phyloP scores from a whole-genome alignment of 2,113 vertebrate genomes.

The Corythornis madagascariensis region DNA sequence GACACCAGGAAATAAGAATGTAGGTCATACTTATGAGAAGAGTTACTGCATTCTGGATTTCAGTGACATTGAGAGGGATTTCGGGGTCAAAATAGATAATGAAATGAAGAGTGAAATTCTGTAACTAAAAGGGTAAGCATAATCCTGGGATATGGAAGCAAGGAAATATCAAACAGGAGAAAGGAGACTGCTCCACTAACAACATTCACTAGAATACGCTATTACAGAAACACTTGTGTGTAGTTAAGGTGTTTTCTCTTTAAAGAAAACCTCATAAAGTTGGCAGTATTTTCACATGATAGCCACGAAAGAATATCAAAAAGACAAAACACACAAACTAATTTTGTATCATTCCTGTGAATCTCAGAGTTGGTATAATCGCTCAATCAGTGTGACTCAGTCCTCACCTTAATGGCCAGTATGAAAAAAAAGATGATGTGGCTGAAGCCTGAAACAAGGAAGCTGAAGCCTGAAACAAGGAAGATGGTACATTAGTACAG shows the following conservation, averaged over 20 bases:
- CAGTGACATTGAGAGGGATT: not conserved
- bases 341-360: not conserved
- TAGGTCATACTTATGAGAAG: not conserved
- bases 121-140: not conserved
- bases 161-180: not conserved
- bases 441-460: not conserved
- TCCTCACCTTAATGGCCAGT: not conserved
- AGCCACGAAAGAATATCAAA: not conserved
- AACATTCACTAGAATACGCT: not conserved
- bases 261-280: not conserved
- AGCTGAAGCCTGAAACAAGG: not conserved
- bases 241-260: not conserved
- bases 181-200: not conserved
- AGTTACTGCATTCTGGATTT: not conserved
- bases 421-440: not conserved
- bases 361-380: not conserved
- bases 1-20: not conserved
- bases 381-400: not conserved
- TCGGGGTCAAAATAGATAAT: not conserved
- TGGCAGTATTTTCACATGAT: not conserved
- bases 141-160: not conserved
- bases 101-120: not conserved
- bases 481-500: not conserved
- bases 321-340: accelerated
- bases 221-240: not conserved